Evolutionary conservation across 1,140 invertebrate genomes (phyloP).

Genomic region (Cydia pomonella): DNA sequence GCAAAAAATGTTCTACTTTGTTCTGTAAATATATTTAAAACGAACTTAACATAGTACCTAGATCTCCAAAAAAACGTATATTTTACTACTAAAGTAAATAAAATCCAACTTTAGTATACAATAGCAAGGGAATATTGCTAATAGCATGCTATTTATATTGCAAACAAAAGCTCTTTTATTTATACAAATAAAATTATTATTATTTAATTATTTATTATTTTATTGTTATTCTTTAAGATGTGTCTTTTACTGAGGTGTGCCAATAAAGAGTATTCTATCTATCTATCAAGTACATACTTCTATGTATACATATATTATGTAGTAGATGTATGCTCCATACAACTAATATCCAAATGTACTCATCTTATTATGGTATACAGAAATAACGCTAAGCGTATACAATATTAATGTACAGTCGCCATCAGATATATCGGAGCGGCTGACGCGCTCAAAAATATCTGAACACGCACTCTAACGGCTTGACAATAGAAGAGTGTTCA

Average conservation of each 20-base stretch:
- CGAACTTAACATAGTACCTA: neutral
- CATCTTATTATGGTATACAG: neutral
- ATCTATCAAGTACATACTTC: too few relatives aligned
- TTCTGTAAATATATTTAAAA: neutral
- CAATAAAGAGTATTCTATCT: too few relatives aligned
- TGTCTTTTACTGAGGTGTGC: too few relatives aligned
- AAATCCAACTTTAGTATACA: neutral
- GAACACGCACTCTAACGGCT: neutral
- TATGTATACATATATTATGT: neutral
- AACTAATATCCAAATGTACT: constrained; percentile 3
- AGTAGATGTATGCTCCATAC: neutral
- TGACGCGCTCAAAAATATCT: neutral
- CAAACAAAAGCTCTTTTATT: neutral
- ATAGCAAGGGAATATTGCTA: neutral
- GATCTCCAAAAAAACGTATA: neutral
- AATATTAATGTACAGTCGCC: neutral
- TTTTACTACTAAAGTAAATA: neutral
- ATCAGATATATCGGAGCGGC: neutral
- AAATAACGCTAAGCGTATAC: neutral
- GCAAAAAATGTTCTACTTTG: neutral
- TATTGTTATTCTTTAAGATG: too few relatives aligned
- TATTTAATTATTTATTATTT: too few relatives aligned
- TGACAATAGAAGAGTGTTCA: neutral
- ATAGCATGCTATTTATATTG: neutral
- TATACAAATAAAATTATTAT: too few relatives aligned